Conservation (phyloP, 2,888 invertebrate species). For the Troilus luridus region DNA sequence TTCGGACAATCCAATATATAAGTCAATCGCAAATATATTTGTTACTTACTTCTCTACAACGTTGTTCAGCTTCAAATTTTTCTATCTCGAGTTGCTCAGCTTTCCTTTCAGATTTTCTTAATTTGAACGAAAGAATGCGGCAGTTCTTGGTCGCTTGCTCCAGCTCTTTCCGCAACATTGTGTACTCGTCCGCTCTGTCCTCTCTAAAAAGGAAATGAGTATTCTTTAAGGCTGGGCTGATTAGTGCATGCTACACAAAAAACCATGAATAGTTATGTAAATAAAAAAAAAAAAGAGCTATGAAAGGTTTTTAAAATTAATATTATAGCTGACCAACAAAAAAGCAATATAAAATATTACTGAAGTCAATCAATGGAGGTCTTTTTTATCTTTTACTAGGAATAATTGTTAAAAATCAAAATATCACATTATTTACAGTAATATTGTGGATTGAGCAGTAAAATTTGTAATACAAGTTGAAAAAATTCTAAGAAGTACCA, state of each 20-base stretch:
- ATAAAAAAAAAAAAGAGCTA: neutral
- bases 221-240: too few species aligned
- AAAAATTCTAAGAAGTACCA: too few species aligned
- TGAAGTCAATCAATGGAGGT: too few species aligned
- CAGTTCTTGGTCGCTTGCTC: slow-evolving; percentile 98
- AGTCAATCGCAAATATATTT: neutral
- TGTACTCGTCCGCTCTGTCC: slow-evolving; percentile 97
- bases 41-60: slow-evolving; percentile 72
- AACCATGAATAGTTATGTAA: neutral
- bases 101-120: slow-evolving; percentile 94
- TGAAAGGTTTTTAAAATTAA: neutral
- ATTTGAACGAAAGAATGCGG: slow-evolving; percentile 96
- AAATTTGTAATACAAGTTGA: too few species aligned
- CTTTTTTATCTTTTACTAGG: too few species aligned
- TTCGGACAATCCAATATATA: too few species aligned
- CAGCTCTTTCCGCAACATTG: slow-evolving; percentile 92
- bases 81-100: slow-evolving; percentile 90
- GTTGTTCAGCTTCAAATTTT: slow-evolving; percentile 81
- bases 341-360: too few species aligned
- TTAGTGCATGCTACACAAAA: neutral
- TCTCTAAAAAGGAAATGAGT: slow-evolving; percentile 76
- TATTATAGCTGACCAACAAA: too few species aligned
- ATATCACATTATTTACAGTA: too few species aligned
- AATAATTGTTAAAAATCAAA: too few species aligned
- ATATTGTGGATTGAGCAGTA: too few species aligned